Conservation (phyloP, 2,888 invertebrate species). For the Dasypolia templi region DNA sequence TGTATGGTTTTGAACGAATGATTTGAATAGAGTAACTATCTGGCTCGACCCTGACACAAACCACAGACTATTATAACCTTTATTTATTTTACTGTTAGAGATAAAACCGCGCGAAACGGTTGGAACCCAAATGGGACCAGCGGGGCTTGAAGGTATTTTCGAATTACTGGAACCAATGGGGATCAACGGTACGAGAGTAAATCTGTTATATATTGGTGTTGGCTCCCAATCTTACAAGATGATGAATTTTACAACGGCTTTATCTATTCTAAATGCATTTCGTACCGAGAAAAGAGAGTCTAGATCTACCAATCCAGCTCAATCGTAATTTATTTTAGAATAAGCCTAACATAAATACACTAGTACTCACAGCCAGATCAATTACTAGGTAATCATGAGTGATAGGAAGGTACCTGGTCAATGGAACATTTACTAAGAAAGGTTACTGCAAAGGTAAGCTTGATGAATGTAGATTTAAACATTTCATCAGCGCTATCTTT, state of each 20-base stretch:
- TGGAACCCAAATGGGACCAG: no score
- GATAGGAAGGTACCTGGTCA: slow-evolving; percentile 9
- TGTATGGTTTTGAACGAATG: no score
- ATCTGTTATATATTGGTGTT: no score
- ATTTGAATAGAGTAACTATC: no score
- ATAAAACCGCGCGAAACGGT: no score
- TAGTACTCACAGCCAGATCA: slow-evolving; percentile 25
- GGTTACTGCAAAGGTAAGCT: slow-evolving; percentile 2
- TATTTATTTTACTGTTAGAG: no score
- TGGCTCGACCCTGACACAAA: no score
- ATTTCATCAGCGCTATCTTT: slow-evolving; percentile 49
- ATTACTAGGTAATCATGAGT: slow-evolving; percentile 44
- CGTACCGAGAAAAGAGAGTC: slow-evolving; percentile 2
- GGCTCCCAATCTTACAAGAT: background rate
- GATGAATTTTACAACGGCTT: background rate
- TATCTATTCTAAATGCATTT: background rate
- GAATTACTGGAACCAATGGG: no score
- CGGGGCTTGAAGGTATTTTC: no score
- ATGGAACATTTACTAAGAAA: slow-evolving; percentile 19
- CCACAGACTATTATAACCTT: no score
- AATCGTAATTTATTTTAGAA: slow-evolving; percentile 43
- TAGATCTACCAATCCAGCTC: background rate
- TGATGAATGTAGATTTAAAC: slow-evolving; percentile 48
- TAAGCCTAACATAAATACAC: slow-evolving; percentile 26
- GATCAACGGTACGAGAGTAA: no score